These are phyloP conservation scores for Lithophane leautieri DNA, from an alignment of 2,888 invertebrate species.

Conservation along the genomic window DNA sequence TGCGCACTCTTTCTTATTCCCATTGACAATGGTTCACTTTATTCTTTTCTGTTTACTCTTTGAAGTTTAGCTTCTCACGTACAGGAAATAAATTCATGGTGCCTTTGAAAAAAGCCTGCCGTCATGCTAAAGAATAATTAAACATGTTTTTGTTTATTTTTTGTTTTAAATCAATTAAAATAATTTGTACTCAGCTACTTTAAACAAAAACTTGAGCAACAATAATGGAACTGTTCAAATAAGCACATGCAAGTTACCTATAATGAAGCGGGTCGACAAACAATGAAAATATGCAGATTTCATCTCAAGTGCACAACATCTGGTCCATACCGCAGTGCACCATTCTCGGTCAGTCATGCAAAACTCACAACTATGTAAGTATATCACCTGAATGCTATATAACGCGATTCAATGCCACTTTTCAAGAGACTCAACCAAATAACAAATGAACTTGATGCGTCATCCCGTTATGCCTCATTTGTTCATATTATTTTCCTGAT, in stretches of 20 bases:
- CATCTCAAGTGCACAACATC: constrained; percentile 68
- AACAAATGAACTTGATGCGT: constrained; percentile 40
- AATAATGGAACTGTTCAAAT: constrained; percentile 9
- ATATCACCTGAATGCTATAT: constrained; percentile 34
- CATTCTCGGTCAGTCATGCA: constrained; percentile 61
- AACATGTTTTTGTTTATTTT: constrained; percentile 28
- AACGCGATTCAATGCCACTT: constrained; percentile 40
- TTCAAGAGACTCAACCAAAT: constrained; percentile 35
- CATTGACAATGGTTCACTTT: constrained; percentile 45
- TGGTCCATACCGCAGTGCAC: constrained; percentile 70
- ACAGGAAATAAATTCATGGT: constrained; percentile 39
- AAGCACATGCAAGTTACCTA: constrained; percentile 6
- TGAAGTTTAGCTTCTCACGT: constrained; percentile 35
- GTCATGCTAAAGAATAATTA: constrained; percentile 23
- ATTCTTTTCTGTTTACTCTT: constrained; percentile 46
- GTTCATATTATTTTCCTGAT: constrained; percentile 49
- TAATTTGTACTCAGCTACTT: constrained; percentile 11
- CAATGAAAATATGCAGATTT: constrained; percentile 64
- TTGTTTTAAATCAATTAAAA: constrained; percentile 28
- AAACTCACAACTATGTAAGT: constrained; percentile 45
- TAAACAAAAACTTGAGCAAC: constrained; percentile 2
- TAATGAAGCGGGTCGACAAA: constrained; percentile 37
- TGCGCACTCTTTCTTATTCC: constrained; percentile 52
- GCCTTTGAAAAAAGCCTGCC: constrained; percentile 30
- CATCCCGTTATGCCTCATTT: constrained; percentile 40